Conservation (phyloP, 2,888 invertebrate species). For the Drosophila niveifrons region DNA sequence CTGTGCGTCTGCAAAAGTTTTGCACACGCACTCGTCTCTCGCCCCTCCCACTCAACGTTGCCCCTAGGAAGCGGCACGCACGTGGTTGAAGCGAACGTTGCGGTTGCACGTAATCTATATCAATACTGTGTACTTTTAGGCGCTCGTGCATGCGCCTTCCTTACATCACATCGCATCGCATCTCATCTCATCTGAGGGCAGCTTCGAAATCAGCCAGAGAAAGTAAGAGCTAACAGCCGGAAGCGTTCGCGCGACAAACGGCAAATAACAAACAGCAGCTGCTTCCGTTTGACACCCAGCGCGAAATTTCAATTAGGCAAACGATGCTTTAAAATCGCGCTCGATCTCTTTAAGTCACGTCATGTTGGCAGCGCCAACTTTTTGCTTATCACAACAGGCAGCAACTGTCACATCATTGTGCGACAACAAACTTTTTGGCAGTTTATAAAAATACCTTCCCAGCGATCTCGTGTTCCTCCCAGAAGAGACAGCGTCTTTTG, state of each 20-base stretch:
- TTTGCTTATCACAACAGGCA: slow-evolving; percentile 45
- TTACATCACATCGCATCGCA: background rate
- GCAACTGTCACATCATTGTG: slow-evolving; percentile 54
- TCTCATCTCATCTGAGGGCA: background rate
- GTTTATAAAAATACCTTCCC: slow-evolving; percentile 53
- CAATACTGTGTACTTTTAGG: slow-evolving; percentile 64
- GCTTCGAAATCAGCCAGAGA: slow-evolving; percentile 32
- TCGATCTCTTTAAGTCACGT: slow-evolving; percentile 35
- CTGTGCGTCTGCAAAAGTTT: slow-evolving; percentile 61
- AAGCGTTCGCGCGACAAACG: slow-evolving; percentile 59
- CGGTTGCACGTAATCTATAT: slow-evolving; percentile 76
- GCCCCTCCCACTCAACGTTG: slow-evolving; percentile 2
- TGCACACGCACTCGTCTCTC: slow-evolving; percentile 46
- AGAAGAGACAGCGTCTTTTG: slow-evolving; percentile 5
- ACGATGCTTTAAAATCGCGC: slow-evolving; percentile 12
- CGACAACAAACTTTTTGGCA: slow-evolving; percentile 63
- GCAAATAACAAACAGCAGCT: slow-evolving; percentile 60
- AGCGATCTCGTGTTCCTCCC: background rate
- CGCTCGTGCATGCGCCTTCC: slow-evolving; percentile 66
- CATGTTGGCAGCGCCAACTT: slow-evolving; percentile 15
- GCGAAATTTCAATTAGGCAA: slow-evolving; percentile 68
- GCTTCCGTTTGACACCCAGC: slow-evolving; percentile 55
- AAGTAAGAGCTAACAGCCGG: slow-evolving; percentile 53
- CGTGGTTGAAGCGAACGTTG: slow-evolving; percentile 37
- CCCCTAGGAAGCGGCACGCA: slow-evolving; percentile 23